Evolutionary conservation across 2,113 vertebrate species (phyloP).

Genomic region (Gallinago undulata): DNA sequence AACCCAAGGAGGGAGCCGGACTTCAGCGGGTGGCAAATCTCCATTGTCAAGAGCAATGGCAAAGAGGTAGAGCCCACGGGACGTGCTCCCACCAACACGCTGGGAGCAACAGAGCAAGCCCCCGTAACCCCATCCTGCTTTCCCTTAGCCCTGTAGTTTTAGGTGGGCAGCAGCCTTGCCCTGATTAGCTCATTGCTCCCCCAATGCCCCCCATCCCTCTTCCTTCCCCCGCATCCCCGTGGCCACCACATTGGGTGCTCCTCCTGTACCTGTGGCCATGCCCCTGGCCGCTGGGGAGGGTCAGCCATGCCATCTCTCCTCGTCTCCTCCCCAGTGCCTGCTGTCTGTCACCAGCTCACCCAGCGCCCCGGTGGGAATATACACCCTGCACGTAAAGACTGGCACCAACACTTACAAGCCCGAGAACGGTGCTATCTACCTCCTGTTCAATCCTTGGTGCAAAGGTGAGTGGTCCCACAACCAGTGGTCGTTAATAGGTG

Average conservation of each 20-base stretch:
- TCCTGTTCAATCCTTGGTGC: constrained; percentile 78
- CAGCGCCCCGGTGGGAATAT: constrained; percentile 59
- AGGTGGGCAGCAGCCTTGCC: background rate
- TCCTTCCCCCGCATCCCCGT: rapidly evolving
- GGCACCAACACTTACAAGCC: background rate
- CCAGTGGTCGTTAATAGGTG: background rate
- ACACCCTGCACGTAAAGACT: constrained; percentile 45
- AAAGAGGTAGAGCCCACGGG: constrained; percentile 30
- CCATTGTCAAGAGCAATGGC: background rate
- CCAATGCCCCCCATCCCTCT: rapidly evolving
- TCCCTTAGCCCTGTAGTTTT: background rate
- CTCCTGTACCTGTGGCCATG: rapidly evolving
- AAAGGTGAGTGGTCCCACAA: constrained; percentile 32
- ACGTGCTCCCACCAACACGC: rapidly evolving
- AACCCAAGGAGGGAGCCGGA: background rate
- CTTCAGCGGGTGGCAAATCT: constrained; percentile 11
- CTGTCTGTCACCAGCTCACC: constrained; percentile 50
- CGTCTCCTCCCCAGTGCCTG: constrained; percentile 47
- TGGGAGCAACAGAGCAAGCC: background rate
- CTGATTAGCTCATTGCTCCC: background rate
- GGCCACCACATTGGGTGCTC: background rate
- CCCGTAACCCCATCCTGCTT: background rate
- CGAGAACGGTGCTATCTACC: background rate
- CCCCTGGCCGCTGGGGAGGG: background rate
- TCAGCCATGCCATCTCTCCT: background rate